Base-by-base conservation (phyloP, 2,888 invertebrate species). In the Mechanitis mazaeus region DNA sequence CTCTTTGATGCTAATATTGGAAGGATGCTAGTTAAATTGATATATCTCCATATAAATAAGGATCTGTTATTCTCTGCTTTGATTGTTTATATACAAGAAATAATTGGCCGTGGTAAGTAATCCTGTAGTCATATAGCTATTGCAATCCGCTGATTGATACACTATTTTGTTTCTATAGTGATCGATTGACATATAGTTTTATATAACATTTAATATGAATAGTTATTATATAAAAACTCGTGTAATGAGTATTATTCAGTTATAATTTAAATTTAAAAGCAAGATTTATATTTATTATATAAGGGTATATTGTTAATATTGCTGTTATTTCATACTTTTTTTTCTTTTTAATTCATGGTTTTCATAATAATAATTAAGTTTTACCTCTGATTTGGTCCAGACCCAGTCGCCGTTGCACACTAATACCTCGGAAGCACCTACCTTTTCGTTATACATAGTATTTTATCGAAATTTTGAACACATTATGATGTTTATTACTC, bases 1-100 rank as follows among this genome's bases (percentile, higher is more conserved):
- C 64, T 62, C 65, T 63, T 67, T 64, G 67, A 68, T 68, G 65
- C 64, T 66, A 61, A 60, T 50, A 62, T 61, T 64, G 66, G 66
- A 63, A 66, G 65, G 64, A 68, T 64, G 61, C 59, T 59, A 66
- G 65, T 47, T 53, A 59, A 55, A 64, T 58, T 56, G 20, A 47
- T 47, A 28, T 7, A 47, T 47, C 47, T 20, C n/a, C 35, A 5
- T 35, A 35, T 35, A 35, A 35, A 50, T 50, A 50, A 50, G 31
- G 50, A 50, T 31, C 3, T 50, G 31, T 31, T 11, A 50, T 50
- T 50, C 47, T 28, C n/a, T 50, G 31, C 31, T 50, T 50, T 50
- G 11, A 50, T 50, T 31, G 11, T 11, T 31, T 50, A 50, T 50
- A 31, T 9, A 42, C 42, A 42, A 31, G 31, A 50, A 50, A 50